phyloP scores from a whole-genome alignment of 2,113 vertebrate species.

The Cynopterus brachyotis region DNA sequence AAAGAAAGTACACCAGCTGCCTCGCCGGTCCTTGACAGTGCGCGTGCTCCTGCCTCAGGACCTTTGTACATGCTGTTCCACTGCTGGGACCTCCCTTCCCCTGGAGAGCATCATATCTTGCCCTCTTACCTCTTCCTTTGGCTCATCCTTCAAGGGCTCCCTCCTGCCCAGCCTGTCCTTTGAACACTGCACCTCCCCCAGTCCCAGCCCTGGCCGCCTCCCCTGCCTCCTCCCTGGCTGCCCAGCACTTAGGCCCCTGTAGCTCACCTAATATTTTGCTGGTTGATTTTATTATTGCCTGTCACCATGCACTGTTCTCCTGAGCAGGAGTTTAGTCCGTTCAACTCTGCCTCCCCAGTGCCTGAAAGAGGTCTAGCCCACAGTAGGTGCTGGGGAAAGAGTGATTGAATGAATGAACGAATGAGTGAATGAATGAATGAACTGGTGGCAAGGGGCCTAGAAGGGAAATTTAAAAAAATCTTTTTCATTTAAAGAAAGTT shows the following conservation, averaged over 20 bases:
- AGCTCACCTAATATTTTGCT: not conserved
- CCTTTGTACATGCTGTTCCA: not conserved
- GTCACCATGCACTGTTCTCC: not conserved
- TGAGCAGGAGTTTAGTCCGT: not conserved
- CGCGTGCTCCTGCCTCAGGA: not conserved
- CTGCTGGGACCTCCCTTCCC: not conserved
- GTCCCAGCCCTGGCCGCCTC: not conserved
- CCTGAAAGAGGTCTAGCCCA: not conserved
- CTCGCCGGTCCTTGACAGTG: not conserved
- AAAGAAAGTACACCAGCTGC: not conserved
- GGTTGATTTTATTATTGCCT: not conserved
- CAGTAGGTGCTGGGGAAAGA: not conserved
- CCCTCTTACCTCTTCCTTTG: not conserved
- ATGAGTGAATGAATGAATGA: not conserved
- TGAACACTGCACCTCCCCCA: not conserved
- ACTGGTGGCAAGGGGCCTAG: not conserved
- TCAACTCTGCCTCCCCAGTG: not conserved
- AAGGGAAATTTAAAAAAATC: not conserved
- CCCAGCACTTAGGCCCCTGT: not conserved
- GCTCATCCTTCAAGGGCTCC: not conserved
- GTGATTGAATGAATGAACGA: not conserved
- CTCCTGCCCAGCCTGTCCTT: not conserved
- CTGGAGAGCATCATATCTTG: too few species aligned
- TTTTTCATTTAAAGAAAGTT: not conserved
- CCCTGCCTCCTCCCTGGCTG: too few species aligned